Base-by-base conservation (phyloP, 2,797 vertebrate genomes). In the Bufotes viridis region DNA sequence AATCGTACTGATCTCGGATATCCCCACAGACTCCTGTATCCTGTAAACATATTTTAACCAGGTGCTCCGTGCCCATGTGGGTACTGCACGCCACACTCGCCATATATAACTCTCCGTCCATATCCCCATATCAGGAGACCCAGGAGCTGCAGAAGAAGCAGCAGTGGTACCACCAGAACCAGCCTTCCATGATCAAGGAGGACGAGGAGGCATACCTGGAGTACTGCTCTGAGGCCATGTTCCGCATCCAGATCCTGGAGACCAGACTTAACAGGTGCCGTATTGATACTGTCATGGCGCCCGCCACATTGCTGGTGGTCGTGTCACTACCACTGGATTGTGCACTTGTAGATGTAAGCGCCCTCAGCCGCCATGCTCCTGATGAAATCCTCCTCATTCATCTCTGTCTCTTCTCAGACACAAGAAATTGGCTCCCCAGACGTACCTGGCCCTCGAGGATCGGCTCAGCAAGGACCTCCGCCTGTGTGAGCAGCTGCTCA, bases 81-180 rank as follows among this genome's bases (percentile, higher is more conserved):
- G 34, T 42, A 42, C 34, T 57, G 55, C 12, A 14, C 55, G 14
- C 9, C 55, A 61, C 5, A 20, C 58, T 15, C 6, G 17, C 58
- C 18, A 1, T 24, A n/a, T 69, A 13, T 69, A 69, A 26, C 17
- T 12, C 74, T 51, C 17, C 1, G n/a, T 76, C n/a, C 14, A 51
- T 70, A 1, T 14, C 58, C 13, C 61, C 90, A n/a, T 9, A 22
- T 78, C 9, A 98, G 98, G 95, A 92, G 12, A 94, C 93, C 0
- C 91, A 94, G 87, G 95, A 96, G 88, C 92, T 97, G 76, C 93
- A 95, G 93, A 93, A 90, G 91, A 93, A 95, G 72, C 93, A 97
- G 85, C 93, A 91, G 24, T 95, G 94, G 95, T 97, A 95, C 91
- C 93, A 96, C 86, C 91, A 93, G 92, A 96, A 95, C 80, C 91